Base-by-base conservation (phyloP, 2,797 vertebrate genomes). In the Cryptoprocta ferox region DNA sequence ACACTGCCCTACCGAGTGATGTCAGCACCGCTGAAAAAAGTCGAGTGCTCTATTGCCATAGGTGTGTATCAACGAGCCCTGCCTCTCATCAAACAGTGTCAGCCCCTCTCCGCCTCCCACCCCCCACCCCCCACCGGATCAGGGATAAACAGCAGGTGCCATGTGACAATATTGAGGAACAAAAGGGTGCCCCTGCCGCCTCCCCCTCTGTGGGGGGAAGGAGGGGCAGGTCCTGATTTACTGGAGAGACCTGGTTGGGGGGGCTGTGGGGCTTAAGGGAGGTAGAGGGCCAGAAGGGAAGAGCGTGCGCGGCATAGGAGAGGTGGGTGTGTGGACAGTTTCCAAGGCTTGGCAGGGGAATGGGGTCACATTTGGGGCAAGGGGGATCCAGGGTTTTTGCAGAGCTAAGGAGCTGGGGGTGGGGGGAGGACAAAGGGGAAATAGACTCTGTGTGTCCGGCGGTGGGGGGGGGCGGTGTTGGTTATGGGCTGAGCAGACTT, bases 101-200 rank as follows among this genome's bases (percentile, higher is more conserved):
- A 73, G 30, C 65, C 50, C 59, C 80, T 82, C 56, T 32, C 28
- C 9, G 2, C 61, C 37, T 88, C 68, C 71, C 86, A 18, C 13
- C 76, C 91, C 92, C 63, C 65, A n/a, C 16, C 48, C 42, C 48
- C 48, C 48, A 48, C 48, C 2, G 0, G 71, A 12, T 30, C 56
- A 13, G 45, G 75, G 71, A 73, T 50, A 63, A 91, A 95, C 10
- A 94, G 93, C 91, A 95, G 94, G 96, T 90, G 89, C 86, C 82
- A 0, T 84, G 95, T 92, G 95, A 93, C 83, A 86, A 65, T 75
- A 70, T 2, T 13, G 61, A 96, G 88, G 73, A 84, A 94, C 93
- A 94, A 75, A 92, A 92, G 84, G 56, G 84, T 89, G 88, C 63
- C 82, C 71, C 68, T 35, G 53, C 45, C 65, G 73, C 78, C 78